Percentiles rank a stretch among this genome's conserved stretches.
These are phyloP conservation scores for Isaurus tuberculatus DNA, from an alignment of 92 coral and sea anemone species.

Conservation along the genomic window DNA sequence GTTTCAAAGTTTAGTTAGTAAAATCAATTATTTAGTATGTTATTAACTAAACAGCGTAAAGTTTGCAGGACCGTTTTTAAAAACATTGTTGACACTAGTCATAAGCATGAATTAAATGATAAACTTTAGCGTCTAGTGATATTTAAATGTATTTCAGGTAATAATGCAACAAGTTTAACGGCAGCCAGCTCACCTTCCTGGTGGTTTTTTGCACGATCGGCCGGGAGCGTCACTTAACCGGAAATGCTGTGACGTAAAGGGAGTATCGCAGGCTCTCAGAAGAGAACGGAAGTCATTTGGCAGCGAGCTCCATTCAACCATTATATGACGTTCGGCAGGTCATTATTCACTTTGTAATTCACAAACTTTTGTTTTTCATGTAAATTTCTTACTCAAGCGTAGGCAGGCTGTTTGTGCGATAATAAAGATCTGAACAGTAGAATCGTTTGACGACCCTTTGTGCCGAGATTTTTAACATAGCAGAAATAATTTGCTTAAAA, in stretches of 20 bases:
- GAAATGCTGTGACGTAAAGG: conserved; percentile 6
- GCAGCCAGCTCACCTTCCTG: too few species aligned
- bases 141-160: too few species aligned
- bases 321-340: conserved; percentile 1
- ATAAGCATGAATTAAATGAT: too few species aligned
- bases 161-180: too few species aligned
- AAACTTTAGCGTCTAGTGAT: too few species aligned
- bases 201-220: background rate
- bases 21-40: too few species aligned
- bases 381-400: conserved; percentile 8
- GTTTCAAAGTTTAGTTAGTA: too few species aligned
- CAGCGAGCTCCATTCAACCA: background rate
- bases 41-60: too few species aligned
- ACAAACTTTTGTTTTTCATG: conserved; percentile 25
- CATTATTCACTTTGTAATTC: background rate
- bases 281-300: conserved; percentile 2
- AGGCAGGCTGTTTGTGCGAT: conserved; percentile 3
- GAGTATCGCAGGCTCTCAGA: conserved; percentile 11
- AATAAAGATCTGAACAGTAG: conserved; percentile 17
- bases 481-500: conserved; percentile 8
- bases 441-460: background rate
- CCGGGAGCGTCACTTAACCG: background rate
- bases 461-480: conserved; percentile 17
- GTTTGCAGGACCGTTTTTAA: too few species aligned
- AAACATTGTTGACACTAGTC: too few species aligned